phyloP scores from a whole-genome alignment of 2,888 invertebrate genomes.

The Atethmia centrago region DNA sequence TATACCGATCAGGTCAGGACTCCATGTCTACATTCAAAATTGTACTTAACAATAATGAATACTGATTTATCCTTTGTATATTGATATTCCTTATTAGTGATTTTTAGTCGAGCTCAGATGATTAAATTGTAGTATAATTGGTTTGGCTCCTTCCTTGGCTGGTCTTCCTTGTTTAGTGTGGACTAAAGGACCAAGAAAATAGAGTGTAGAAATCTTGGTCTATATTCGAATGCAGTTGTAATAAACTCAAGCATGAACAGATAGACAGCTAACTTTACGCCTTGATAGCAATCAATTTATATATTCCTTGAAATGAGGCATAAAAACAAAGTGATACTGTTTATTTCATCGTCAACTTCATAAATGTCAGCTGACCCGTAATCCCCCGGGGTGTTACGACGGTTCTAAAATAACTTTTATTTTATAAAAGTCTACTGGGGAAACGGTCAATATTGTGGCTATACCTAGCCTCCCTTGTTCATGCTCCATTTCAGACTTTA shows the following conservation, averaged over 20 bases:
- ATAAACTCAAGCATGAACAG: slow-evolving; percentile 2
- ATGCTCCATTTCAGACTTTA: slow-evolving; percentile 58
- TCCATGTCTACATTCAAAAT: background rate
- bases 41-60: too few relatives aligned
- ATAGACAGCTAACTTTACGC: slow-evolving; percentile 10
- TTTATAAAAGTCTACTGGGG: slow-evolving; percentile 18
- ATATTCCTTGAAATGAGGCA: slow-evolving; percentile 41
- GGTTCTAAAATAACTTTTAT: slow-evolving; percentile 50
- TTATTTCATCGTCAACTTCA: slow-evolving; percentile 38
- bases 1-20: background rate
- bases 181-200: background rate
- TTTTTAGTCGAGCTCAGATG: background rate
- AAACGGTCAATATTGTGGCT: slow-evolving; percentile 37
- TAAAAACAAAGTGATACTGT: slow-evolving; percentile 26
- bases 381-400: slow-evolving; percentile 42
- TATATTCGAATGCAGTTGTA: background rate
- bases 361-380: slow-evolving; percentile 56
- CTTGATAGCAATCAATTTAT: slow-evolving; percentile 26
- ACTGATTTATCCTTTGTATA: background rate
- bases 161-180: background rate
- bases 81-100: background rate
- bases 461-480: slow-evolving; percentile 47
- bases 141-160: background rate
- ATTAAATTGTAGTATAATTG: background rate
- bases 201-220: background rate